Base-by-base conservation (phyloP, 2,797 vertebrate genomes). In the Muraenolepis orangiensis region DNA sequence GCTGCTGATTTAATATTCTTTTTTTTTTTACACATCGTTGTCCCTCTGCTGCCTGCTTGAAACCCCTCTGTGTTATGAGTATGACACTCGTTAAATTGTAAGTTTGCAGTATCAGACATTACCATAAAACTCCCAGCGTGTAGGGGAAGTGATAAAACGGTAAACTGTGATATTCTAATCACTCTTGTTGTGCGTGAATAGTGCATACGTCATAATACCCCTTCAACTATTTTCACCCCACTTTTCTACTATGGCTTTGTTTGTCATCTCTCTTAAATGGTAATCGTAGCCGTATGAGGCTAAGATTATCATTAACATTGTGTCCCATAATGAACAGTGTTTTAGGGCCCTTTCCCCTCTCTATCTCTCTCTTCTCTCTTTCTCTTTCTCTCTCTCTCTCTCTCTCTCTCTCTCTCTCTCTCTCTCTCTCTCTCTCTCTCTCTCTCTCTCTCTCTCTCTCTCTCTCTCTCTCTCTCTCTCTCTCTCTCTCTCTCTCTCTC, bases 211-310 rank as follows among this genome's bases (percentile, higher is more conserved):
- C 51, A 61, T 61, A 61, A 23, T 23, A 26, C 1, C 1, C 36
- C 36, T 38, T 38, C 11, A 4, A 38, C 36, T 1, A 12, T 38
- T 38, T 38, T 11, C 36, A 40, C 23, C 18, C 32, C 23, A 18
- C 26, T 64, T 28, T 72, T 73, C 57, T 26, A 11, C 57, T 64
- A n/a, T 72, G 23, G 4, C 23, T 70, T 70, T 69, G 74, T 70
- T 70, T 69, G 74, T 66, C 34, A 72, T 74, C 20, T 34, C 69
- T 64, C 18, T 31, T 71, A 70, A 77, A 72, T 76, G 73, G 77
- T 70, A 69, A 46, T 26, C 40, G 20, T 16, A 30, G 14, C 61
- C 42, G 36, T 69, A 36, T 36, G 1, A 30, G 18, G n/a, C n/a
- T n/a, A n/a, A n/a, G n/a, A n/a, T n/a, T n/a, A n/a, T n/a, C n/a